Evolutionary conservation across 2,888 invertebrate genomes (phyloP).

Genomic region (Temnothorax rugatulus): DNA sequence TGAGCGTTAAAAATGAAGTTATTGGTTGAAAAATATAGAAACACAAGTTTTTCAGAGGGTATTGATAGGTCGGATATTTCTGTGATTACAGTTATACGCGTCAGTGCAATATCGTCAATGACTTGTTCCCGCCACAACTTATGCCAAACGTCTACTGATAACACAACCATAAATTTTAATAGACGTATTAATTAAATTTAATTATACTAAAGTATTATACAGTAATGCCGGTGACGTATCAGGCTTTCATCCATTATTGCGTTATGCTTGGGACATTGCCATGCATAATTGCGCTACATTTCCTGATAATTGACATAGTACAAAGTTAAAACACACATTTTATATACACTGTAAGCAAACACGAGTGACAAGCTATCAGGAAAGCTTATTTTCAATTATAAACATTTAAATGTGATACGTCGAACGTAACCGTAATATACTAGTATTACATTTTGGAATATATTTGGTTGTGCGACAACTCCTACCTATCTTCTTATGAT

Average conservation of each 20-base stretch:
- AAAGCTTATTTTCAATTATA: constrained; percentile 2
- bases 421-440: background rate
- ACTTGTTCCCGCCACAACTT: constrained; percentile 93
- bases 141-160: constrained; percentile 79
- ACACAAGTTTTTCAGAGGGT: constrained; percentile 47
- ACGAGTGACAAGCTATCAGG: background rate
- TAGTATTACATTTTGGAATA: constrained; percentile 68
- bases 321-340: constrained; percentile 37
- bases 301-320: constrained; percentile 20
- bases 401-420: constrained; percentile 24
- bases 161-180: constrained; percentile 77
- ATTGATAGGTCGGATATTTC: constrained; percentile 85
- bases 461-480: constrained; percentile 83
- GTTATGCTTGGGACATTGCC: constrained; percentile 15
- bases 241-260: constrained; percentile 32
- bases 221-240: constrained; percentile 56
- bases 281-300: constrained; percentile 11
- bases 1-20: constrained; percentile 38
- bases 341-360: background rate
- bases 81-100: constrained; percentile 96
- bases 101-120: constrained; percentile 97
- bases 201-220: constrained; percentile 33
- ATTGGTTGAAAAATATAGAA: constrained; percentile 25
- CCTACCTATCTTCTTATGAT: constrained; percentile 82
- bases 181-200: constrained; percentile 55